phyloP scores from a whole-genome alignment of 2,113 vertebrate species.

The Corynorhinus townsendii region DNA sequence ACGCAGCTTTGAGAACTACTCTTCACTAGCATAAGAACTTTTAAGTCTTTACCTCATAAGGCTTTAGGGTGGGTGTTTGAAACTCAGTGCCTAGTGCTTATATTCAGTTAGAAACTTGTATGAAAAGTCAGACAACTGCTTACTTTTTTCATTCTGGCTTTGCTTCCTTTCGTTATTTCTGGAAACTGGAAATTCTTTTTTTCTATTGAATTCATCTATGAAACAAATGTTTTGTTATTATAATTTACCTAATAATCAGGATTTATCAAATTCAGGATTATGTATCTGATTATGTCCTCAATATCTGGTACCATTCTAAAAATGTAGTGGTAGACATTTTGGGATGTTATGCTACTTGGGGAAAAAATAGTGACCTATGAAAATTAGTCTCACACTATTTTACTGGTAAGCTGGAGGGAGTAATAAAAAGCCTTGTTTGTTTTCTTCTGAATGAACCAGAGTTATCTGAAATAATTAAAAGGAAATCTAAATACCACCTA shows the following conservation, averaged over 20 bases:
- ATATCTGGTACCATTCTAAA: neutral
- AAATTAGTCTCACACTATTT: neutral
- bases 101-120: neutral
- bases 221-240: neutral
- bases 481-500: neutral
- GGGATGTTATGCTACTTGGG: neutral
- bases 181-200: neutral
- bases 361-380: neutral
- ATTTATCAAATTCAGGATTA: neutral
- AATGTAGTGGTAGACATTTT: neutral
- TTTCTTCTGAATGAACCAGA: neutral
- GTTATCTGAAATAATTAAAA: neutral
- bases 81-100: neutral
- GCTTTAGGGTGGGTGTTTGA: neutral
- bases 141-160: conserved; percentile 1
- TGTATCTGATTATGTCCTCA: neutral
- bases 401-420: neutral
- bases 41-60: neutral
- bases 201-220: neutral
- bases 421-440: neutral
- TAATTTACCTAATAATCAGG: neutral
- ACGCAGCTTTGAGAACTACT: neutral
- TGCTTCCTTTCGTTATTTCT: neutral
- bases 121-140: neutral
- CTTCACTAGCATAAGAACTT: neutral